phyloP scores from a whole-genome alignment of 2,113 vertebrate species.

The Onychostoma macrolepis region DNA sequence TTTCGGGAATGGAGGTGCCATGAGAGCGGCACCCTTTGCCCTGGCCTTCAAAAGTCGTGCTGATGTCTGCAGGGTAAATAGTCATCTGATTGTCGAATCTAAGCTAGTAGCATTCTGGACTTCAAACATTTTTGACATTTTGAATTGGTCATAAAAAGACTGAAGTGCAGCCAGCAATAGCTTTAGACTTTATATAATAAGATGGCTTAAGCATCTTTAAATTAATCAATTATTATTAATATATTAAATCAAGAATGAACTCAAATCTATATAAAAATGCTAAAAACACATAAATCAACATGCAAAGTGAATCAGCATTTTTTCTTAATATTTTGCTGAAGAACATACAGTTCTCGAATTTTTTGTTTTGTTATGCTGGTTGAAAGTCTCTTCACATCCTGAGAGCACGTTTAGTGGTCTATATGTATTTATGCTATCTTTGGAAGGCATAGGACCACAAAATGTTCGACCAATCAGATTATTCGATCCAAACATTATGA shows the following conservation, averaged over 20 bases:
- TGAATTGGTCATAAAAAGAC: background rate
- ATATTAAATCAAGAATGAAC: background rate
- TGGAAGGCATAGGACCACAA: too few species aligned
- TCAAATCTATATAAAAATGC: background rate
- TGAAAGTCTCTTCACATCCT: background rate
- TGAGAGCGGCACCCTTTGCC: slow-evolving; percentile 90
- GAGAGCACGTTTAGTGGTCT: too few species aligned
- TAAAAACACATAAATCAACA: background rate
- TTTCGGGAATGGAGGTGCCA: slow-evolving; percentile 95
- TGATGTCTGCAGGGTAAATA: slow-evolving; percentile 84
- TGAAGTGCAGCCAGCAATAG: background rate
- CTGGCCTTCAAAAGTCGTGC: slow-evolving; percentile 78
- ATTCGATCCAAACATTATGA: too few species aligned
- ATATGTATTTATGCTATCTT: too few species aligned
- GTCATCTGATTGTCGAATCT: background rate
- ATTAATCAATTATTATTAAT: background rate
- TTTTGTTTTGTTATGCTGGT: too few species aligned
- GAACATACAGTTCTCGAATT: too few species aligned
- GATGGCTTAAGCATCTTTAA: background rate
- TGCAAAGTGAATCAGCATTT: background rate
- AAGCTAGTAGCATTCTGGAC: background rate
- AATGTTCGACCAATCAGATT: too few species aligned
- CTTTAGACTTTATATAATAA: background rate
- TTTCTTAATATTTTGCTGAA: background rate
- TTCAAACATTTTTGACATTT: background rate